Conservation (phyloP, 1,140 invertebrate species). For the Bombus breviceps region DNA sequence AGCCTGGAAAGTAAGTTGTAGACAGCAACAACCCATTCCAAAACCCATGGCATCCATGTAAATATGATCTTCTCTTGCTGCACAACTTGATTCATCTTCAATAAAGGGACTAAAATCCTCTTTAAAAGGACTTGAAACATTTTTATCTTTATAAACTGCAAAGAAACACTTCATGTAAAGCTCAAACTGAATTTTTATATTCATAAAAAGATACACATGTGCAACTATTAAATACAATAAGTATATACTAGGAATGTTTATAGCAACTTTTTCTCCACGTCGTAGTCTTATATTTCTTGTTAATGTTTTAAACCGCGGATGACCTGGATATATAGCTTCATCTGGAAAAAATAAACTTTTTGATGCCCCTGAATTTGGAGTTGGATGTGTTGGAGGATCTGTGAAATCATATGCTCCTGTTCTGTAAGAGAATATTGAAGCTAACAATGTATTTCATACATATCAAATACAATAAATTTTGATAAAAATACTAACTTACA, state of each 20-base stretch:
- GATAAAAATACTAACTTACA: constrained; percentile 57
- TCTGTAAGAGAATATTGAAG: constrained; percentile 80
- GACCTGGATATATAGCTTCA: constrained; percentile 95
- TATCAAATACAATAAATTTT: neutral
- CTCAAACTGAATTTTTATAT: neutral
- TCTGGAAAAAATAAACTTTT: constrained; percentile 97
- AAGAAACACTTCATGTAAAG: constrained; percentile 57
- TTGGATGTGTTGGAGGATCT: constrained; percentile 88
- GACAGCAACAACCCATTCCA: constrained; percentile 99
- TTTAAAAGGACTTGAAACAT: constrained; percentile 89
- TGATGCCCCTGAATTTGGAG: constrained; percentile 89
- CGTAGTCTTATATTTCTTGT: constrained; percentile 96
- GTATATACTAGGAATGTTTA: constrained; percentile 95
- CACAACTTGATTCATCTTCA: constrained; percentile 88
- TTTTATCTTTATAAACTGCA: constrained; percentile 94
- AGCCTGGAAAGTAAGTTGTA: constrained; percentile 98
- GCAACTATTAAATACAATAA: neutral
- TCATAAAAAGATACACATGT: neutral
- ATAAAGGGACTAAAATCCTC: constrained; percentile 86
- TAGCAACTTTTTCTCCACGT: constrained; percentile 96
- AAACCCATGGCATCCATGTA: constrained; percentile 99
- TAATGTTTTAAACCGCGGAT: constrained; percentile 97
- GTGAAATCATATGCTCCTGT: constrained; percentile 95
- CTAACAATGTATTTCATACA: constrained; percentile 2
- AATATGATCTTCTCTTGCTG: constrained; percentile 92